These are phyloP conservation scores for Eupithecia centaureata DNA, from an alignment of 2,888 invertebrate genomes.

Conservation along the genomic window DNA sequence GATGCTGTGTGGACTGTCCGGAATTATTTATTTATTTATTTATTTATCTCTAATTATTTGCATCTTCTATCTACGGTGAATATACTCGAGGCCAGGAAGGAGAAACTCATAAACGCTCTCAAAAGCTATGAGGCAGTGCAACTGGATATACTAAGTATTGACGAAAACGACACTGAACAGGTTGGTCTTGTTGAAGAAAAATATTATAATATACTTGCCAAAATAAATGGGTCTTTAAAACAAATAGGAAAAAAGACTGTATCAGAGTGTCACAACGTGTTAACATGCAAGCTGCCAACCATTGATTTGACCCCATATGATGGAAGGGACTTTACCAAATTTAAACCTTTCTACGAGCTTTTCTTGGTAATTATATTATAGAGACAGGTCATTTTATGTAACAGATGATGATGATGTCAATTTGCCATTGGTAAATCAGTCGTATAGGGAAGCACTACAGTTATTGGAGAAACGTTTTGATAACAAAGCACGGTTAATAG, in stretches of 20 bases:
- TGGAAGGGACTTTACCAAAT: background rate
- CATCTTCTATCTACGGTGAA: too few species aligned
- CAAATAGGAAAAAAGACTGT: slow-evolving; percentile 1
- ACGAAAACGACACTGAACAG: background rate
- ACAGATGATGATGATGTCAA: background rate
- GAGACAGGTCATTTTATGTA: background rate
- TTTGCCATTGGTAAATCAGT: background rate
- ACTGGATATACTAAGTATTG: slow-evolving; percentile 46
- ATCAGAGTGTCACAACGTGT: background rate
- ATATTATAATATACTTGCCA: too few species aligned
- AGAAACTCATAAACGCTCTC: too few species aligned
- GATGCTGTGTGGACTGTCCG: too few species aligned
- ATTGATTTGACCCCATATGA: background rate
- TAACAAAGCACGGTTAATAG: background rate
- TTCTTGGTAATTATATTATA: background rate
- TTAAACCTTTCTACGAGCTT: background rate
- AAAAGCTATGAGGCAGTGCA: slow-evolving; percentile 5
- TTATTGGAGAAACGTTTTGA: slow-evolving; percentile 21
- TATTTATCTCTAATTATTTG: too few species aligned
- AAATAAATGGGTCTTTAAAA: background rate
- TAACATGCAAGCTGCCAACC: background rate
- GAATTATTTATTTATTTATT: too few species aligned
- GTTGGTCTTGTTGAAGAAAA: too few species aligned
- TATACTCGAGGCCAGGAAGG: too few species aligned
- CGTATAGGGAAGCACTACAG: slow-evolving; percentile 20